Evolutionary conservation across 2,113 vertebrate species (phyloP).

Genomic region (Thymallus thymallus): DNA sequence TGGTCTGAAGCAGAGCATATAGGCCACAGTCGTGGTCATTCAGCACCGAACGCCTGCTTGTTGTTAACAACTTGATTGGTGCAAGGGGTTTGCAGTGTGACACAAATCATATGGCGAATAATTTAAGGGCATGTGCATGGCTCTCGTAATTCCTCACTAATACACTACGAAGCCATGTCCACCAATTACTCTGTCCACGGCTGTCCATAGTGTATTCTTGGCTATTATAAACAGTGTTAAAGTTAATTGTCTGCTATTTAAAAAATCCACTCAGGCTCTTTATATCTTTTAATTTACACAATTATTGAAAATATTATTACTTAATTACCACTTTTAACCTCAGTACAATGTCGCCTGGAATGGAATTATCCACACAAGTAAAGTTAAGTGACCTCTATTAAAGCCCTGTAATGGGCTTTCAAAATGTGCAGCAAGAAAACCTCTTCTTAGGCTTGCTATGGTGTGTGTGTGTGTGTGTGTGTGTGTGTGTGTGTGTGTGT

Average conservation of each 20-base stretch:
- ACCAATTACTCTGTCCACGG: background rate
- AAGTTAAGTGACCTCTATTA: conserved; percentile 36
- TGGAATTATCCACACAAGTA: conserved; percentile 27
- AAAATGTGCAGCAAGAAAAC: conserved; percentile 13
- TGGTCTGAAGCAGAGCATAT: background rate
- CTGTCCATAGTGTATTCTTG: too few relatives aligned
- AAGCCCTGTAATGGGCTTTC: conserved; percentile 30
- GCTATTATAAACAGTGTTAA: too few relatives aligned
- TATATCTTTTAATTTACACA: conserved; percentile 37
- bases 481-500: conserved; percentile 7
- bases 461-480: background rate
- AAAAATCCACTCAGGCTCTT: conserved; percentile 6
- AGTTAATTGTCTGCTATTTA: conserved; percentile 8
- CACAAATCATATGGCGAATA: background rate
- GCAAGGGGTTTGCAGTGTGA: background rate
- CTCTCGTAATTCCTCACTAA: background rate
- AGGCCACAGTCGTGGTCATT: background rate
- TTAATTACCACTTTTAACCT: conserved; percentile 39
- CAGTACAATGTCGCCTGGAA: conserved; percentile 19
- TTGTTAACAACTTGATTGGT: conserved; percentile 1
- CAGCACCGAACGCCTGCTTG: background rate
- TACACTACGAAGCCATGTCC: background rate
- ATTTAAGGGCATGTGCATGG: background rate
- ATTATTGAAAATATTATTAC: conserved; percentile 33
- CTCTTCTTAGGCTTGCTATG: background rate